Evolutionary conservation across 2,797 vertebrate genomes (phyloP).

Genomic region (Hippocampus kuda): DNA sequence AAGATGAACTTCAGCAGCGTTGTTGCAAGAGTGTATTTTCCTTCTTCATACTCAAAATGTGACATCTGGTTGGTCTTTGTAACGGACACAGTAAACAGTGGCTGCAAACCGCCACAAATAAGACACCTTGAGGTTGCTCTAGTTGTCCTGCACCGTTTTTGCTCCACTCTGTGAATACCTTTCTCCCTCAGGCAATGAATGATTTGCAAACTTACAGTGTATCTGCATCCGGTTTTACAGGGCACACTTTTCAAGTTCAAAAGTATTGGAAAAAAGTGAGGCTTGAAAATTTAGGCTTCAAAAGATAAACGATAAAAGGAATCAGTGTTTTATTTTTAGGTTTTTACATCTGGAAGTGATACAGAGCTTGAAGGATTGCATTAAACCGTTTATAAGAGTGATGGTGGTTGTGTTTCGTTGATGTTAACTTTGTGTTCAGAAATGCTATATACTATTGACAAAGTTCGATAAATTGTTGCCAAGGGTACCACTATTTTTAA

Average conservation of each 20-base stretch:
- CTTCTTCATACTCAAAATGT: conserved; percentile 37
- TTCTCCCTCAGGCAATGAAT: conserved; percentile 38
- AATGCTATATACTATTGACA: background rate
- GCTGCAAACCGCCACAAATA: conserved; percentile 28
- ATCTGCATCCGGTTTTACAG: conserved; percentile 8
- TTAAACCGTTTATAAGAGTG: too few species aligned
- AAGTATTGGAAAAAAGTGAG: conserved; percentile 43
- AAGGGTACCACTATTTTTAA: too few species aligned
- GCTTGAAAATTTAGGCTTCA: background rate
- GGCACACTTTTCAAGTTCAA: conserved; percentile 51
- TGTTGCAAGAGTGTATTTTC: conserved; percentile 37
- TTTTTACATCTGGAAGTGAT: background rate
- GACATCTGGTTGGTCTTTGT: conserved; percentile 57
- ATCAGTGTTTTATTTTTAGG: background rate
- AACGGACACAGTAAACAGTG: conserved; percentile 16
- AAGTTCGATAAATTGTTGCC: background rate
- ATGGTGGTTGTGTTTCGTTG: too few species aligned
- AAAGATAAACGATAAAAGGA: background rate
- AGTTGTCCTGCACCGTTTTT: conserved; percentile 44
- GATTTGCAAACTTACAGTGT: conserved; percentile 40
- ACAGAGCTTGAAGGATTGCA: background rate
- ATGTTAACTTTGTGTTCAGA: background rate
- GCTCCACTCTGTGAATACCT: conserved; percentile 37
- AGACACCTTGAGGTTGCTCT: conserved; percentile 20
- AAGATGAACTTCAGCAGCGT: conserved; percentile 37